These are phyloP conservation scores for Ptychochromis oligacanthus DNA, from an alignment of 2,113 vertebrate genomes.

Conservation along the genomic window DNA sequence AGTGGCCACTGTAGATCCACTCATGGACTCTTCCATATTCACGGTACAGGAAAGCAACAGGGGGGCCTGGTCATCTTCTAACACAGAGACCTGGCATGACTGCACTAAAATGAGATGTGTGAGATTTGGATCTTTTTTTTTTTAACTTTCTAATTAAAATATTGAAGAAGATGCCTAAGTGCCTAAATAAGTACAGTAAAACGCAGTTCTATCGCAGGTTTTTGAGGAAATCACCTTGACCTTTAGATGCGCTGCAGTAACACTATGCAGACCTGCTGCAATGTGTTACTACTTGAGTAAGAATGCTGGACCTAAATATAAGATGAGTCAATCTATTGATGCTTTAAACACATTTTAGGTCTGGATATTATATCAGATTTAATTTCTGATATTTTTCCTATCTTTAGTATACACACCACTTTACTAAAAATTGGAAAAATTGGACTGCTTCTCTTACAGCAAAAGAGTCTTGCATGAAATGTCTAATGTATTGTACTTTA, in stretches of 20 bases:
- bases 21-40: constrained; percentile 8
- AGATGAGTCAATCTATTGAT: background rate
- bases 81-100: background rate
- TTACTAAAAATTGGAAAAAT: background rate
- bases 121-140: background rate
- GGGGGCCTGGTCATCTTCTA: constrained; percentile 21
- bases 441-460: too few species aligned
- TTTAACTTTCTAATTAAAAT: background rate
- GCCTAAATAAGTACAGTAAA: background rate
- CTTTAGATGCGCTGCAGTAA: background rate
- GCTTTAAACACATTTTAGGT: background rate
- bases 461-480: too few species aligned
- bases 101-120: background rate
- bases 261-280: background rate
- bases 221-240: constrained; percentile 18
- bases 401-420: background rate
- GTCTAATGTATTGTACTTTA: background rate
- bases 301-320: background rate
- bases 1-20: constrained; percentile 68
- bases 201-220: background rate
- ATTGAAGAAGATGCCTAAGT: background rate
- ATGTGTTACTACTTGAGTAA: background rate
- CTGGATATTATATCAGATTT: background rate
- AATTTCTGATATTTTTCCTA: background rate
- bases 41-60: constrained; percentile 19